Evolutionary conservation across 2,113 vertebrate genomes (phyloP).

Genomic region (Microtus oregoni): DNA sequence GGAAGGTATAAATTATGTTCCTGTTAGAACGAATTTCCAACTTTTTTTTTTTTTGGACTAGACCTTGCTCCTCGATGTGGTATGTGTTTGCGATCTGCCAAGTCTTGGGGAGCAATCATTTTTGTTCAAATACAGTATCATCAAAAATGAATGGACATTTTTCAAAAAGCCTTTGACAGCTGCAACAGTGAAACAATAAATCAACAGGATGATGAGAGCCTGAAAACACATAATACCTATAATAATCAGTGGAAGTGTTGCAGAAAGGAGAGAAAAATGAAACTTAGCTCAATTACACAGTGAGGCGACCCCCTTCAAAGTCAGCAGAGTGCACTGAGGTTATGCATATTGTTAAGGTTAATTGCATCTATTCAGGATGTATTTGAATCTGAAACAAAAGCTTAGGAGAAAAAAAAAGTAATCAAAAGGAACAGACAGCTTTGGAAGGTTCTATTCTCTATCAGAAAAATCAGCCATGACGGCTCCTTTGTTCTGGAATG

Average conservation of each 20-base stretch:
- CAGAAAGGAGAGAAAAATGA: constrained; percentile 71
- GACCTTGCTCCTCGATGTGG: constrained; percentile 1
- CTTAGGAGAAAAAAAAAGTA: constrained; percentile 78
- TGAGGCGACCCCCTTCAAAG: constrained; percentile 84
- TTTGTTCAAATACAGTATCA: constrained; percentile 77
- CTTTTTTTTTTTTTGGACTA: neutral
- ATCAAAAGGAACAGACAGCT: constrained; percentile 60
- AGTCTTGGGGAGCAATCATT: constrained; percentile 69
- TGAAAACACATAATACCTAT: constrained; percentile 75
- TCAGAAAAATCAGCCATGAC: constrained; percentile 64
- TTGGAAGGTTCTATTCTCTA: constrained; percentile 76
- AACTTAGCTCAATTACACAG: constrained; percentile 78
- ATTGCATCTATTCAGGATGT: constrained; percentile 80
- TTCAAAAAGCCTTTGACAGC: constrained; percentile 79
- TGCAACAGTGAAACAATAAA: constrained; percentile 79
- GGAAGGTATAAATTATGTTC: constrained; percentile 40
- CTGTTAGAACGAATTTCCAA: constrained; percentile 59
- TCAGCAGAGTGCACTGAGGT: constrained; percentile 80
- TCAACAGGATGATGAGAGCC: constrained; percentile 78
- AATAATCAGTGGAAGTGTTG: constrained; percentile 79
- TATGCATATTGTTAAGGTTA: constrained; percentile 83
- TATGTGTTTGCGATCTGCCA: constrained; percentile 47
- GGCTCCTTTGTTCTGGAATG: constrained; percentile 69
- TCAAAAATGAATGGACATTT: constrained; percentile 73
- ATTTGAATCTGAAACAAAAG: constrained; percentile 86